phyloP scores from a whole-genome alignment of 2,113 vertebrate genomes.

The Theristicus caerulescens region DNA sequence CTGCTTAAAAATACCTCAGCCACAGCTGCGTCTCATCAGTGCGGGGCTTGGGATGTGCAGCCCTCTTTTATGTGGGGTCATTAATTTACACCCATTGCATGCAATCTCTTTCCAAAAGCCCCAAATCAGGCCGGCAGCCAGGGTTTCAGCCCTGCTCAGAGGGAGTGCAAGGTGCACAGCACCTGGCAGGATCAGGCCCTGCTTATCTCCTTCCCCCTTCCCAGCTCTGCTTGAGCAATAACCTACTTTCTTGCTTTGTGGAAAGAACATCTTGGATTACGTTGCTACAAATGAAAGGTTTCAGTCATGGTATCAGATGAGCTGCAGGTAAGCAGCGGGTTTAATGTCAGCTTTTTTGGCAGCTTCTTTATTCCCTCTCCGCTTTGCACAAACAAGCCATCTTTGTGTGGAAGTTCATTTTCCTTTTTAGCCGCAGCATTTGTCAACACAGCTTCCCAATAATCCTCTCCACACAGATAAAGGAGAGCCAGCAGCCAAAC shows the following conservation, averaged over 20 bases:
- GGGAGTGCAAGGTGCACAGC: background rate
- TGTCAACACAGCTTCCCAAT: background rate
- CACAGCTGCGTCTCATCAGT: background rate
- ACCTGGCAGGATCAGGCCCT: background rate
- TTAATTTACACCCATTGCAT: background rate
- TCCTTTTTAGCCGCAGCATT: background rate
- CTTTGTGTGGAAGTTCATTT: conserved; percentile 29
- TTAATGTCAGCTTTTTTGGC: conserved; percentile 40
- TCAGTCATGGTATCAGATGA: background rate
- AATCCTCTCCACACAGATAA: background rate
- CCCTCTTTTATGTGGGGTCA: background rate
- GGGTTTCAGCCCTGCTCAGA: background rate
- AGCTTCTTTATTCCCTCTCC: background rate
- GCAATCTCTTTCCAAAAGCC: background rate
- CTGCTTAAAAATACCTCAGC: background rate
- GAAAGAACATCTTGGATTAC: conserved; percentile 31
- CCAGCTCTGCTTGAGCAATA: background rate
- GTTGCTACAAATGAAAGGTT: conserved; percentile 16
- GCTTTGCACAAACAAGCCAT: background rate
- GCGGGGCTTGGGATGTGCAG: background rate
- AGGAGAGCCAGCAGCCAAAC: background rate
- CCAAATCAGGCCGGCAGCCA: background rate
- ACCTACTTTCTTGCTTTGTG: conserved; percentile 5
- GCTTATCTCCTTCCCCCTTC: background rate
- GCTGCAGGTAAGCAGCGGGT: conserved; percentile 23